phyloP scores from a whole-genome alignment of 2,888 invertebrate genomes.

The Halictus ligatus region DNA sequence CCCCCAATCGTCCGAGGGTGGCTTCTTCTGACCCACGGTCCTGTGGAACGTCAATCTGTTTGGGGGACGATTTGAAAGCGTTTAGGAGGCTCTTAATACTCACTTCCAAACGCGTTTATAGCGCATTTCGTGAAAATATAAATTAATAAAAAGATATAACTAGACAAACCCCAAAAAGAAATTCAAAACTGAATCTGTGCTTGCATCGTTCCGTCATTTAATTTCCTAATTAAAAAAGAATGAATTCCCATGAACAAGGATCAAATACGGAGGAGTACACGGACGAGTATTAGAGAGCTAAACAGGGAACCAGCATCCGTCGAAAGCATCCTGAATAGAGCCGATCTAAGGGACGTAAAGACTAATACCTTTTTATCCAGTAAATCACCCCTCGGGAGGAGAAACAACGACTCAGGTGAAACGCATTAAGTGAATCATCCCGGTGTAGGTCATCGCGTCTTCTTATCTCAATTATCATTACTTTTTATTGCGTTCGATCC shows the following conservation, averaged over 20 bases:
- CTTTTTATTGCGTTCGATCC: neutral
- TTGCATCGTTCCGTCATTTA: neutral
- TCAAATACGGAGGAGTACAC: neutral
- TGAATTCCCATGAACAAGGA: neutral
- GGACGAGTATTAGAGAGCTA: neutral
- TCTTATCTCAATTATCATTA: conserved; percentile 7
- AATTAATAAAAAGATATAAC: neutral
- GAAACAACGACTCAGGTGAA: neutral
- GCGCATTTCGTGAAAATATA: neutral
- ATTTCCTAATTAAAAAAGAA: neutral
- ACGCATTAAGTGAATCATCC: neutral
- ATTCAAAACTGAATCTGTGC: neutral
- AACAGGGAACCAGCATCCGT: neutral
- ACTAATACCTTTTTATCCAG: neutral
- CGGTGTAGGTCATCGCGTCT: neutral
- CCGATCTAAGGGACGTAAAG: neutral
- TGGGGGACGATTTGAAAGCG: neutral
- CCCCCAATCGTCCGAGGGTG: conserved; percentile 18
- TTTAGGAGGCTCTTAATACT: neutral
- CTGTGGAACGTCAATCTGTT: neutral
- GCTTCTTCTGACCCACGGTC: neutral
- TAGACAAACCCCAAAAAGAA: no score
- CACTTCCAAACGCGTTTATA: neutral
- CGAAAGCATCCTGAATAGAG: neutral
- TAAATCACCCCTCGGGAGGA: neutral